Percentiles rank a stretch among this genome's conserved stretches.
Evolutionary conservation across 2,888 invertebrate species (phyloP).

Genomic region (Drosophila atripex): DNA sequence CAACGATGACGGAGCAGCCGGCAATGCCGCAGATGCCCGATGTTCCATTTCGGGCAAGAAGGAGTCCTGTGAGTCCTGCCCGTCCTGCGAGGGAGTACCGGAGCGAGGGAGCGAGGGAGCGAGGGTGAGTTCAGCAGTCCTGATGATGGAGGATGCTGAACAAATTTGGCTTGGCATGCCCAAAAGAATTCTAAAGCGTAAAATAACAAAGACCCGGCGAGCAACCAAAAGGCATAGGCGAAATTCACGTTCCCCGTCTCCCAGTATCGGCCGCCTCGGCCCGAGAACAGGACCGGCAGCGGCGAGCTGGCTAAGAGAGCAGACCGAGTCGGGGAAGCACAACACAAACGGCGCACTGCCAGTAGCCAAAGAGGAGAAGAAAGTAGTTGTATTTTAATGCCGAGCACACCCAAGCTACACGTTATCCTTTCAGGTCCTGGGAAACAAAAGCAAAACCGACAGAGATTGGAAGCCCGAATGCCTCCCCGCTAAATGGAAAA

Average conservation of each 20-base stretch:
- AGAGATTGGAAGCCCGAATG: slow-evolving; percentile 24
- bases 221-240: slow-evolving; percentile 16
- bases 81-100: neutral
- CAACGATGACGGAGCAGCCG: slow-evolving; percentile 35
- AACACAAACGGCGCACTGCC: no score
- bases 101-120: neutral
- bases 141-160: slow-evolving; percentile 52
- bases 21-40: slow-evolving; percentile 29
- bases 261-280: neutral
- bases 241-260: neutral
- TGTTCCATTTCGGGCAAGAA: slow-evolving; percentile 5
- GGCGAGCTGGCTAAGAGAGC: neutral
- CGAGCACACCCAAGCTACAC: slow-evolving; percentile 47
- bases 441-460: slow-evolving; percentile 64
- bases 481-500: slow-evolving; percentile 61
- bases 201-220: slow-evolving; percentile 68
- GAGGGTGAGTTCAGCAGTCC: neutral
- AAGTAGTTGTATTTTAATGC: slow-evolving; percentile 68
- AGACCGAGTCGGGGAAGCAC: neutral
- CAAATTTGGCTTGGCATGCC: slow-evolving; percentile 71
- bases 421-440: slow-evolving; percentile 64
- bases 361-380: slow-evolving; percentile 14
- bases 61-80: neutral
- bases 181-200: slow-evolving; percentile 76
- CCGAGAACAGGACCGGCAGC: neutral